These are phyloP conservation scores for Sphyrna mokarran DNA, from an alignment of 2,113 vertebrate genomes.

Conservation along the genomic window DNA sequence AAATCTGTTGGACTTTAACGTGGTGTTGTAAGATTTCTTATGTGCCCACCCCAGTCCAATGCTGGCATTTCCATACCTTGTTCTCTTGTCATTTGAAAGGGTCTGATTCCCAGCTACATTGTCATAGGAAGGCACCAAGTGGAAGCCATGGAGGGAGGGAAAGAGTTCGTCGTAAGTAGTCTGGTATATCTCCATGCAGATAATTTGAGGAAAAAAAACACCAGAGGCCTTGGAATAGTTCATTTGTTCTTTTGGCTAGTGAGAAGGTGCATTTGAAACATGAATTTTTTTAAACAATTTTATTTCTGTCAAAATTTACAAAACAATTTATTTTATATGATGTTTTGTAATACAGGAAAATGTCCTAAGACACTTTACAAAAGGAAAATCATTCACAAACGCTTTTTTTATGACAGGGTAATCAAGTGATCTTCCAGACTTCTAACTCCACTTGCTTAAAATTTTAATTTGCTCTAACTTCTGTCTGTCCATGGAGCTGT, in stretches of 20 bases:
- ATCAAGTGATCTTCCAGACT: background rate
- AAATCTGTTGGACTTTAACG: too few relatives aligned
- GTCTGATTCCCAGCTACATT: background rate
- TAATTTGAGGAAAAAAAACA: background rate
- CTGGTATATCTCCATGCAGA: background rate
- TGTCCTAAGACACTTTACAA: background rate
- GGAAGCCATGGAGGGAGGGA: too few relatives aligned
- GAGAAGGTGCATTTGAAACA: background rate
- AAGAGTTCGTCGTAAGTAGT: background rate
- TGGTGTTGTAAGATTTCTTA: too few relatives aligned
- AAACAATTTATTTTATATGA: background rate
- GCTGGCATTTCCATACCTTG: too few relatives aligned
- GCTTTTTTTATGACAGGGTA: background rate
- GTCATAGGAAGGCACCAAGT: background rate
- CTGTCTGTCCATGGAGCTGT: background rate
- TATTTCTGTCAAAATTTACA: background rate
- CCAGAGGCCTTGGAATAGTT: background rate
- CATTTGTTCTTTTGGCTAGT: background rate
- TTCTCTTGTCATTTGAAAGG: background rate
- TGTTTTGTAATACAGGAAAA: background rate
- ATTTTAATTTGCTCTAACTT: too few relatives aligned
- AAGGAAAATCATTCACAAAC: background rate
- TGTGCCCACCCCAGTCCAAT: too few relatives aligned
- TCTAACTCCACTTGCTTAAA: too few relatives aligned
- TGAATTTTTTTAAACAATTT: background rate